These are phyloP conservation scores for Tiliqua scincoides DNA, from an alignment of 2,113 vertebrate species.

Conservation along the genomic window DNA sequence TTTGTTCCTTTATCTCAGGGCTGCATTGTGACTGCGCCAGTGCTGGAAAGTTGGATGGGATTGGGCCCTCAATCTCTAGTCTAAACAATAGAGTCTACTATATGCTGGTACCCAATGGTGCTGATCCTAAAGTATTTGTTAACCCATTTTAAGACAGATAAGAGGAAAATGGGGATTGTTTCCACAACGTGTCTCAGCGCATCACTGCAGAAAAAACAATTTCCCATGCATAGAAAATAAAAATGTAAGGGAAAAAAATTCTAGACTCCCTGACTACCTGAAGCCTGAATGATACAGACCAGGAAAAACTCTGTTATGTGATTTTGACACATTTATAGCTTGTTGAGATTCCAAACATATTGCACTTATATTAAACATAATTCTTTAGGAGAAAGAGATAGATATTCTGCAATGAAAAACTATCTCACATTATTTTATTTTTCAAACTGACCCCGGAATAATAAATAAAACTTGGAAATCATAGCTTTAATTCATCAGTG, in stretches of 20 bases:
- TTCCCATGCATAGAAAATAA: neutral
- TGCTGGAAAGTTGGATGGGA: no score
- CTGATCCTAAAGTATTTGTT: no score
- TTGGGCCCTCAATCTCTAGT: no score
- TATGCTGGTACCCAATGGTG: no score
- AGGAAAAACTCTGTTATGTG: neutral
- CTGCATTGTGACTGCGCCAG: no score
- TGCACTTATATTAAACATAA: neutral
- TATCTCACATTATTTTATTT: constrained; percentile 13
- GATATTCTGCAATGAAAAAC: no score
- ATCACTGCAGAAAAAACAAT: neutral
- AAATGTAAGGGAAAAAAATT: neutral
- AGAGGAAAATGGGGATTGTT: no score
- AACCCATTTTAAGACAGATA: no score
- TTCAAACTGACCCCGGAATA: neutral
- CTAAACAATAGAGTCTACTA: no score
- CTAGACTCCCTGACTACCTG: neutral
- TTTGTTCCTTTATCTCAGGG: no score
- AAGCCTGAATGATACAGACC: neutral
- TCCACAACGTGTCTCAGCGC: neutral
- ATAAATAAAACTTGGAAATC: neutral
- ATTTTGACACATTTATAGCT: neutral
- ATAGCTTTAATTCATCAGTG: constrained; percentile 37
- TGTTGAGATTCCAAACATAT: neutral
- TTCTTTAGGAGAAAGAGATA: constrained; percentile 16